A percentile compares a stretch with the other conserved stretches of the same genome.
These are phyloP conservation scores for Mystacides longicornis DNA, from an alignment of 2,888 invertebrate genomes.

Conservation along the genomic window DNA sequence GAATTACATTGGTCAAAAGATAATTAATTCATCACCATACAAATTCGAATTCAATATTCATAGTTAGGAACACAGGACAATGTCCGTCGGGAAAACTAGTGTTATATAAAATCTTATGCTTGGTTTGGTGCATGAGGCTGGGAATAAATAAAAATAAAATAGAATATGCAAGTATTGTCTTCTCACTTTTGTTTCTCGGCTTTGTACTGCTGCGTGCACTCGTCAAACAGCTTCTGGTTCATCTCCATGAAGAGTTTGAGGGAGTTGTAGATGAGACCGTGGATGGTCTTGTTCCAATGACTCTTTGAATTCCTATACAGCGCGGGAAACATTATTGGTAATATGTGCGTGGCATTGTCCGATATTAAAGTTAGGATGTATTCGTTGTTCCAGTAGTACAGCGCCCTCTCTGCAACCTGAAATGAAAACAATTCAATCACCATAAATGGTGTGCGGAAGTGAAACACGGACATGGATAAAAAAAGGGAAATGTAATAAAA, in stretches of 20 bases:
- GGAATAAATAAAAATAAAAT: too few species aligned
- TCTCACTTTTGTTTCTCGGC: conserved; percentile 74
- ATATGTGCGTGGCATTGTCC: conserved; percentile 94
- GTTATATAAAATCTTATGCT: too few species aligned
- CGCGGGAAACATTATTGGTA: conserved; percentile 99
- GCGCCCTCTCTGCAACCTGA: conserved; percentile 95
- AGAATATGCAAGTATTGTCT: not conserved
- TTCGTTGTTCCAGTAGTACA: conserved; percentile 99
- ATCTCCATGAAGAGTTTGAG: conserved; percentile 99
- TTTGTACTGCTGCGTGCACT: conserved; percentile 92
- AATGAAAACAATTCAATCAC: conserved; percentile 24
- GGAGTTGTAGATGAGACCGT: conserved; percentile 98
- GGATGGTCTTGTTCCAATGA: conserved; percentile 99
- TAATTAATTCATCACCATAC: too few species aligned
- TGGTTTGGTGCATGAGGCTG: too few species aligned
- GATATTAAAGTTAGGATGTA: conserved; percentile 99
- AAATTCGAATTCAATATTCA: too few species aligned
- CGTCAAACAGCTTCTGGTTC: conserved; percentile 99
- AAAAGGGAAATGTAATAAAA: too few species aligned
- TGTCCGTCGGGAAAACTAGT: too few species aligned
- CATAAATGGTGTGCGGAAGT: too few species aligned
- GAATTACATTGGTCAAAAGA: too few species aligned
- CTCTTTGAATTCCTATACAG: conserved; percentile 97
- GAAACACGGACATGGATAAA: too few species aligned
- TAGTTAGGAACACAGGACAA: too few species aligned